Conservation (phyloP, 2,888 invertebrate genomes). For the Tromatobia lineatoria region DNA sequence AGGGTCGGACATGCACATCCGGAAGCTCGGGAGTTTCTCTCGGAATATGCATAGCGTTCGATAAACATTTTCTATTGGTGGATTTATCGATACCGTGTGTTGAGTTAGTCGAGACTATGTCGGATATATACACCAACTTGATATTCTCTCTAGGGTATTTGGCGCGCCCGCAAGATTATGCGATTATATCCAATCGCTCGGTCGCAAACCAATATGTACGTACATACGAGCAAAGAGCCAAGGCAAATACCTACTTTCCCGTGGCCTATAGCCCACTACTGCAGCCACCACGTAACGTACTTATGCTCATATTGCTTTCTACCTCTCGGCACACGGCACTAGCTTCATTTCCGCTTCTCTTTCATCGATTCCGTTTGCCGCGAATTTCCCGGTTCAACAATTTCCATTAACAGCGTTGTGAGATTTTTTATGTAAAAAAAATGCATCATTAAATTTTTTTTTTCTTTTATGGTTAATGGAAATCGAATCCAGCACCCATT, state of each 20-base stretch:
- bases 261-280: conserved; percentile 69
- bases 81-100: conserved; percentile 29
- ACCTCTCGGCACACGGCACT: conserved; percentile 32
- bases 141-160: conserved; percentile 35
- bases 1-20: neutral
- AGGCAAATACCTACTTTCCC: conserved; percentile 72
- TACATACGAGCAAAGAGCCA: conserved; percentile 42
- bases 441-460: too few species aligned
- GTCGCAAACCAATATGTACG: conserved; percentile 6
- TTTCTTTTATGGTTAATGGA: too few species aligned
- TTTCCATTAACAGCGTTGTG: neutral
- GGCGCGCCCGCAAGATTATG: conserved; percentile 50
- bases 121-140: conserved; percentile 5
- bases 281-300: conserved; percentile 51
- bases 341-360: conserved; percentile 39
- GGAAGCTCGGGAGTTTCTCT: conserved; percentile 39
- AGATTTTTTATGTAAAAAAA: too few species aligned
- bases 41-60: conserved; percentile 53
- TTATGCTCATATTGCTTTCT: conserved; percentile 65
- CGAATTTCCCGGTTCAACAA: conserved; percentile 34
- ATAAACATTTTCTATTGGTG: conserved; percentile 55
- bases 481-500: too few species aligned
- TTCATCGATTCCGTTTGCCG: conserved; percentile 37
- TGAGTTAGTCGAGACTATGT: conserved; percentile 22
- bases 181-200: conserved; percentile 41